Evolutionary conservation across 2,797 vertebrate genomes (phyloP), one percentile per base, ranked within the genome.

Genomic region (Geotrypetes seraphini): DNA sequence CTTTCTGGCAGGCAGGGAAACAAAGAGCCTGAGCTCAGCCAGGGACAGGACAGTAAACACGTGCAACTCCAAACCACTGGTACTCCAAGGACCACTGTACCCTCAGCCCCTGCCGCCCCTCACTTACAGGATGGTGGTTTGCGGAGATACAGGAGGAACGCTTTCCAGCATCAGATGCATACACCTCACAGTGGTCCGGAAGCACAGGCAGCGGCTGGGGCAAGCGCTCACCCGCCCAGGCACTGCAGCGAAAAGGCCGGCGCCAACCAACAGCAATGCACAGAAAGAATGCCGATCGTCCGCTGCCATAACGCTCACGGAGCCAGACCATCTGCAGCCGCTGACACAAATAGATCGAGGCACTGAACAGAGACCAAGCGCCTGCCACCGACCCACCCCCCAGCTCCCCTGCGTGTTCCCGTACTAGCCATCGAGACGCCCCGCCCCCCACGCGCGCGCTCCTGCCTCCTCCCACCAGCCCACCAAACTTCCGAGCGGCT

Each of bases 61-160:
- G n/a, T n/a, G 3, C 22, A 19, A 18, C 19, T 30, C 7, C 14
- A 19, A 7, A n/a, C n/a, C n/a, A n/a, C n/a, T 7, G 22, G 24
- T 22, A 24, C 23, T 12, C 8, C 12, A 24, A 5, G 12, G 24
- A 24, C n/a, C 22, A 14, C 25, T 19, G 20, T n/a, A n/a, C n/a
- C n/a, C n/a, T n/a, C n/a, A n/a, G n/a, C n/a, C n/a, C n/a, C n/a
- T 30, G 22, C 19, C 3, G 15, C 15, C 15, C 19, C 14, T 13
- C 69, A 94, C 94, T 97, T 69, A 97, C 94, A 96, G 89, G 64
- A 97, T 94, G 57, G 92, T 88, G 9, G 91, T 97, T 52, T 88
- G 90, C 3, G 85, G 84, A 20, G 88, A 78, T 25, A 97, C 88
- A 4, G 72, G 66, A 9, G 90, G 90, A 35, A 95, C 88, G 33